phyloP scores from a whole-genome alignment of 2,888 invertebrate species.

The Salticus scenicus region DNA sequence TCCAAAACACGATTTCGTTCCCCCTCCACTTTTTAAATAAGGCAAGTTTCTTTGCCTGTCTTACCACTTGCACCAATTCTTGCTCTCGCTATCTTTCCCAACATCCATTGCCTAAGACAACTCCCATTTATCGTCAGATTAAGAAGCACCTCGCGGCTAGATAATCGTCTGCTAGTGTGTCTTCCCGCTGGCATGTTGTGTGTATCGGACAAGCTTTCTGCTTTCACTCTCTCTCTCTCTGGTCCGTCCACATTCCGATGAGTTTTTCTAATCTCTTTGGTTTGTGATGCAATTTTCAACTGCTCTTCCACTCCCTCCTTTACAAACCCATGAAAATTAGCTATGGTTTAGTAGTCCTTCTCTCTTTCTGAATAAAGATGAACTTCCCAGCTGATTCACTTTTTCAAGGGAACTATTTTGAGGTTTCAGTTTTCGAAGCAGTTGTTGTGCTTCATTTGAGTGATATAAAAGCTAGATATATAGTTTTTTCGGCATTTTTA shows the following conservation, averaged over 20 bases:
- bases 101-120: neutral
- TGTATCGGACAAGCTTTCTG: neutral
- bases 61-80: neutral
- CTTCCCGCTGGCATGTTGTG: neutral
- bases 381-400: neutral
- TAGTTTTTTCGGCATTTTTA: neutral
- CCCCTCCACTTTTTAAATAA: no score
- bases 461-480: no score
- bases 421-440: neutral
- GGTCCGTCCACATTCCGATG: conserved; percentile 27
- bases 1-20: no score
- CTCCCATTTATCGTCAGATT: conserved; percentile 21
- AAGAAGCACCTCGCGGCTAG: neutral
- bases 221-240: neutral
- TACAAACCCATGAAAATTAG: neutral
- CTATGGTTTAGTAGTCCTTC: no score
- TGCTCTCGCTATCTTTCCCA: neutral
- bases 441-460: neutral
- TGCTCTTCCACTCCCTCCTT: neutral
- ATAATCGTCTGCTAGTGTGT: neutral
- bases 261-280: conserved; percentile 5
- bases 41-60: no score
- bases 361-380: neutral
- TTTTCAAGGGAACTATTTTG: neutral
- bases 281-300: neutral